phyloP scores from a whole-genome alignment of 1,140 invertebrate genomes.

The Riptortus pedestris region DNA sequence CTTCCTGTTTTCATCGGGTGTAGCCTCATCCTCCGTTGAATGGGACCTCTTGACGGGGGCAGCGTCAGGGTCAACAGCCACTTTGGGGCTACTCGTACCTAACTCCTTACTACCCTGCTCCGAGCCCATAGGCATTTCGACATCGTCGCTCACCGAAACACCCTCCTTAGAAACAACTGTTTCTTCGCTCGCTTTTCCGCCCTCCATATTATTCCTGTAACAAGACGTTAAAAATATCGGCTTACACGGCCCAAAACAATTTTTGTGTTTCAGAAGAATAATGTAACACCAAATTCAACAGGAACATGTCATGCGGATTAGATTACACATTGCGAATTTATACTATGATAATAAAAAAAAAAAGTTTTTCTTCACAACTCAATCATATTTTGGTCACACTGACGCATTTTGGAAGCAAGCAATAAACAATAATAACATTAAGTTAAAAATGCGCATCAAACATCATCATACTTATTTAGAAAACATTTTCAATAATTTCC shows the following conservation, averaged over 20 bases:
- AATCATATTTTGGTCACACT: too few species aligned
- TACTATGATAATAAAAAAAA: too few species aligned
- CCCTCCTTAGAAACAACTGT: conserved; percentile 21
- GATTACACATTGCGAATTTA: too few species aligned
- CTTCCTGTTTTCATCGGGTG: conserved; percentile 17
- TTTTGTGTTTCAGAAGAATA: neutral
- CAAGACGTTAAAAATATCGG: neutral
- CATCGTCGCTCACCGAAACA: neutral
- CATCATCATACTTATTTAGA: too few species aligned
- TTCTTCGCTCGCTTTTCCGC: conserved; percentile 38
- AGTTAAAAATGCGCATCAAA: too few species aligned
- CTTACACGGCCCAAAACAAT: neutral
- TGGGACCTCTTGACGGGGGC: conserved; percentile 21
- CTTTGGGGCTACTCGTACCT: conserved; percentile 38
- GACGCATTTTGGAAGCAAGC: too few species aligned
- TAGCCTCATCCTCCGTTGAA: conserved; percentile 13
- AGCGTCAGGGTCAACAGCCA: conserved; percentile 37
- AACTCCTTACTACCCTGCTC: conserved; percentile 31
- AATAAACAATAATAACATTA: too few species aligned
- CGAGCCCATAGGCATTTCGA: neutral
- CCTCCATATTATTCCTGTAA: conserved; percentile 39
- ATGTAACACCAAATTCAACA: too few species aligned
- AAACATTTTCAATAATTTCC: too few species aligned
- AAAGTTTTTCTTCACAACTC: too few species aligned
- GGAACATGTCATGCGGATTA: too few species aligned